A percentile compares a stretch with the other conserved stretches of the same genome.
These are phyloP conservation scores for Bombus superbus DNA, from an alignment of 1,140 invertebrate species.

Conservation along the genomic window DNA sequence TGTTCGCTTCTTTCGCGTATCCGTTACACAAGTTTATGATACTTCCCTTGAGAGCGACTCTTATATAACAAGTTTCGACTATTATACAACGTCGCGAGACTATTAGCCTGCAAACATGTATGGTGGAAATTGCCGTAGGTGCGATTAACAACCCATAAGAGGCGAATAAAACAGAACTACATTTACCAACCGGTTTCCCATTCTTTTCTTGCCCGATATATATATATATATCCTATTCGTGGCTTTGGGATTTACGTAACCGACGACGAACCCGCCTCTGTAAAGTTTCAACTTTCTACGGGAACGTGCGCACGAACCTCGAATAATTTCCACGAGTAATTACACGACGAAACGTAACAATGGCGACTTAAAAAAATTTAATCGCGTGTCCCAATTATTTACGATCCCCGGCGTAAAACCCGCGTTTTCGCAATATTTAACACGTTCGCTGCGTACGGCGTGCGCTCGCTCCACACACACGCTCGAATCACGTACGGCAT, in stretches of 20 bases:
- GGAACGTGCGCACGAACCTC: not conserved
- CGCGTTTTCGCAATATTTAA: not conserved
- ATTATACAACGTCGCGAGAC: conserved; percentile 10
- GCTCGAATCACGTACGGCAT: no score
- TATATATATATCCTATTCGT: not conserved
- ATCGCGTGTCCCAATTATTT: not conserved
- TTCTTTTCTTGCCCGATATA: conserved; percentile 2
- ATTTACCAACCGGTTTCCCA: conserved; percentile 11
- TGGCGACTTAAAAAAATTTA: not conserved
- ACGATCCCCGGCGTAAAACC: not conserved
- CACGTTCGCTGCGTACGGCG: no score
- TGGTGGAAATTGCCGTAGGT: not conserved
- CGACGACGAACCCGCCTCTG: not conserved
- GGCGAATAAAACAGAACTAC: not conserved
- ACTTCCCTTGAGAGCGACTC: not conserved
- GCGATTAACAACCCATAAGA: conserved; percentile 14
- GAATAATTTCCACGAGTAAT: not conserved
- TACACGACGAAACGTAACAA: not conserved
- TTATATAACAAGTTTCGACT: conserved; percentile 16
- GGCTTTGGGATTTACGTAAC: conserved; percentile 2
- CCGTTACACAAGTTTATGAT: conserved; percentile 3
- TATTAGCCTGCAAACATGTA: not conserved
- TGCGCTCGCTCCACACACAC: no score
- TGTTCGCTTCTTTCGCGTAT: not conserved
- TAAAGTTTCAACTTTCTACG: not conserved